phyloP scores from a whole-genome alignment of 1,140 invertebrate genomes.

The Theocolax elegans region DNA sequence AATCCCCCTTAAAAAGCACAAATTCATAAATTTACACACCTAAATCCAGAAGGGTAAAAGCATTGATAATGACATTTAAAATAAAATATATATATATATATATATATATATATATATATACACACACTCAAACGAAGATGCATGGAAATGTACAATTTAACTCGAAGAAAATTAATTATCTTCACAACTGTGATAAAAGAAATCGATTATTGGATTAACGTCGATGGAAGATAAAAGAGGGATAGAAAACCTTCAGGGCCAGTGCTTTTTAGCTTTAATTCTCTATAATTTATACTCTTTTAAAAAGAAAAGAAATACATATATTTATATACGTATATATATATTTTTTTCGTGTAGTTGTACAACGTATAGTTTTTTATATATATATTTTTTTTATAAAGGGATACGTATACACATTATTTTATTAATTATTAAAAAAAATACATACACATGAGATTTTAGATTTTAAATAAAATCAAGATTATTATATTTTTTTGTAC shows the following conservation, averaged over 20 bases:
- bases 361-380: neutral
- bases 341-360: neutral
- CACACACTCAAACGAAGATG: too few relatives aligned
- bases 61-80: too few relatives aligned
- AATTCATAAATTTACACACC: too few relatives aligned
- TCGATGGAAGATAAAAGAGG: neutral
- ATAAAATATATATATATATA: too few relatives aligned
- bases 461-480: too few relatives aligned
- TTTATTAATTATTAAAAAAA: too few relatives aligned
- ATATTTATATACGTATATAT: conserved; percentile 1
- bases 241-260: conserved; percentile 2
- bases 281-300: conserved; percentile 23
- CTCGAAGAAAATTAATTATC: conserved; percentile 29
- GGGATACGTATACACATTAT: neutral
- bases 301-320: neutral
- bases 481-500: too few relatives aligned
- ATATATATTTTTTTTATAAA: neutral
- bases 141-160: too few relatives aligned
- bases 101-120: too few relatives aligned
- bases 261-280: conserved; percentile 35
- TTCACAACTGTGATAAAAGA: conserved; percentile 31
- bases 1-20: too few relatives aligned
- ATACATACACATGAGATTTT: too few relatives aligned
- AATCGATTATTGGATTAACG: conserved; percentile 37
- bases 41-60: too few relatives aligned